Evolutionary conservation across 1,140 invertebrate genomes (phyloP).

Genomic region (Dendrolimus kikuchii): DNA sequence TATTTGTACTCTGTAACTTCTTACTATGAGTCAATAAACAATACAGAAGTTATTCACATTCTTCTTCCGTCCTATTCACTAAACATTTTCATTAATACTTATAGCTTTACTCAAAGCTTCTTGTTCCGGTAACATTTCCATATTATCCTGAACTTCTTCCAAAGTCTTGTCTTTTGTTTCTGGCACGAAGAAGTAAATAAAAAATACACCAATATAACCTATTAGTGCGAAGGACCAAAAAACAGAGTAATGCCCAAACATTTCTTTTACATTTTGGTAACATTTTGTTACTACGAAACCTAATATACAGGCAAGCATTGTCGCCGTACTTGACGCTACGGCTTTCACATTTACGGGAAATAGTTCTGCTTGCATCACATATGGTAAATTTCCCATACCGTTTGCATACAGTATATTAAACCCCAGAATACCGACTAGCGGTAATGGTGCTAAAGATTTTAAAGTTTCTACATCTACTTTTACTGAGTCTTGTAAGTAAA

Average conservation of each 20-base stretch:
- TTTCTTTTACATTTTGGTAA: slow-evolving; percentile 72
- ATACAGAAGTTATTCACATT: too few species aligned
- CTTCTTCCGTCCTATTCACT: too few species aligned
- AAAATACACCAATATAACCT: slow-evolving; percentile 71
- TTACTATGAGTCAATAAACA: too few species aligned
- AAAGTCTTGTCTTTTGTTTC: slow-evolving; percentile 82
- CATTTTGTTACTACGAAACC: slow-evolving; percentile 73
- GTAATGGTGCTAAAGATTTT: slow-evolving; percentile 58
- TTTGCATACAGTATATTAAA: slow-evolving; percentile 74
- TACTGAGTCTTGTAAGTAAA: slow-evolving; percentile 58
- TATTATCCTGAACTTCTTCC: slow-evolving; percentile 76
- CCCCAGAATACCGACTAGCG: slow-evolving; percentile 73
- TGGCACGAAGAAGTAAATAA: slow-evolving; percentile 77
- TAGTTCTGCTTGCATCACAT: slow-evolving; percentile 76
- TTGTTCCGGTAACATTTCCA: slow-evolving; percentile 27
- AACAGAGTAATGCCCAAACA: slow-evolving; percentile 70
- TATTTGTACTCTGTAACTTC: too few species aligned
- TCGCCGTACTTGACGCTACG: slow-evolving; percentile 61
- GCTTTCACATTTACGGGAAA: slow-evolving; percentile 77
- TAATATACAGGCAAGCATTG: slow-evolving; percentile 53
- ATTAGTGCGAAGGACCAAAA: slow-evolving; percentile 74
- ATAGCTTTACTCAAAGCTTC: slow-evolving; percentile 25
- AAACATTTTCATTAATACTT: neutral
- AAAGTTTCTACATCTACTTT: slow-evolving; percentile 40
- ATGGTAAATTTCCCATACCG: slow-evolving; percentile 75